A percentile compares a stretch with the other conserved stretches of the same genome.
Evolutionary conservation across 1,140 invertebrate genomes (phyloP).

Genomic region (Ooceraea biroi): DNA sequence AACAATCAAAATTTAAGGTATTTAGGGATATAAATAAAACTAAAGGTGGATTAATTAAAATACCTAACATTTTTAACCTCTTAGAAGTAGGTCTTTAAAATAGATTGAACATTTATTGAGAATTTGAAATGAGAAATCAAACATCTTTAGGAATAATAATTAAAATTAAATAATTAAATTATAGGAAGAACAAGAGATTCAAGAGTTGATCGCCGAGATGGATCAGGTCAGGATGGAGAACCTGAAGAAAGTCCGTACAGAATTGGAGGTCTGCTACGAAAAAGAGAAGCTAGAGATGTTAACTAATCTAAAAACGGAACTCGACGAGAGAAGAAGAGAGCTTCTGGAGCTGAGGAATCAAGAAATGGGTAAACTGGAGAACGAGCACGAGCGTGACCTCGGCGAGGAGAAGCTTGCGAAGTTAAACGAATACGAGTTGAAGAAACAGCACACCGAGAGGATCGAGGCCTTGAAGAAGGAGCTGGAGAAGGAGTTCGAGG

Average conservation of each 20-base stretch:
- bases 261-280: slow-evolving; percentile 84
- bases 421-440: slow-evolving; percentile 78
- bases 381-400: slow-evolving; percentile 79
- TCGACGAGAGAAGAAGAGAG: slow-evolving; percentile 80
- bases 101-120: background rate
- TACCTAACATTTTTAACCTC: too few relatives aligned
- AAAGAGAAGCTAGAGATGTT: slow-evolving; percentile 84
- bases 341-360: slow-evolving; percentile 81
- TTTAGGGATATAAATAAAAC: too few relatives aligned
- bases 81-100: too few relatives aligned
- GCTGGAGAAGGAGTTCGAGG: slow-evolving; percentile 83
- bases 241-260: slow-evolving; percentile 79
- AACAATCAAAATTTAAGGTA: background rate
- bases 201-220: slow-evolving; percentile 84
- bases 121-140: too few relatives aligned
- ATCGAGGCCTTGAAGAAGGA: slow-evolving; percentile 80
- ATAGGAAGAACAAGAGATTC: slow-evolving; percentile 81
- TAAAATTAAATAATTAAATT: too few relatives aligned
- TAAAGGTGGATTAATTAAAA: too few relatives aligned
- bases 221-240: slow-evolving; percentile 78
- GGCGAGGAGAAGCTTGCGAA: slow-evolving; percentile 80
- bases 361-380: slow-evolving; percentile 81
- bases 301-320: slow-evolving; percentile 80
- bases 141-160: too few relatives aligned
- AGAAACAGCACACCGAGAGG: slow-evolving; percentile 77